Evolutionary conservation across 1,140 invertebrate species (phyloP).

Genomic region (Bactericera cockerelli): DNA sequence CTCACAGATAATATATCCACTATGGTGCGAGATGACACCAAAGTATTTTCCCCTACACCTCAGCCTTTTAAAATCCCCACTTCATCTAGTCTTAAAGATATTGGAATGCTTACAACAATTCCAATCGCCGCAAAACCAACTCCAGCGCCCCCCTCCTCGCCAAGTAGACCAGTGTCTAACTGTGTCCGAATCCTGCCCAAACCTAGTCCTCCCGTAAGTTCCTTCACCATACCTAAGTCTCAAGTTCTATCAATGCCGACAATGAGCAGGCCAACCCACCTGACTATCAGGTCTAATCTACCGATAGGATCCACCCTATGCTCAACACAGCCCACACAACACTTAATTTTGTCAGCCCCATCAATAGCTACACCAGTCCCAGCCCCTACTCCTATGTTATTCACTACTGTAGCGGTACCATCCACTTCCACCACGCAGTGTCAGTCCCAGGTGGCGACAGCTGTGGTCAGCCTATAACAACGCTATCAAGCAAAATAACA

Average conservation of each 20-base stretch:
- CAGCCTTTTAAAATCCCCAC: not conserved
- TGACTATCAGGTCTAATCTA: not conserved
- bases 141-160: not conserved
- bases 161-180: slow-evolving; percentile 6
- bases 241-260: not conserved
- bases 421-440: not conserved
- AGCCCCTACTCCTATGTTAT: not conserved
- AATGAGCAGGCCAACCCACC: not conserved
- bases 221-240: not conserved
- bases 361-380: not conserved
- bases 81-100: slow-evolving; percentile 6
- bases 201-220: not conserved
- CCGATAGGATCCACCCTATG: not conserved
- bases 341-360: not conserved
- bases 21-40: not conserved
- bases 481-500: not conserved
- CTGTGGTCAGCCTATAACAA: not conserved
- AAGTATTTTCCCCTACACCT: not conserved
- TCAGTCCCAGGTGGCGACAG: not conserved
- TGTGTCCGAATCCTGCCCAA: slow-evolving; percentile 2
- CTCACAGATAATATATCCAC: not conserved
- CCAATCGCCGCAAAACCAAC: not conserved
- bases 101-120: slow-evolving; percentile 1
- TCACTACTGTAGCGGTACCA: not conserved
- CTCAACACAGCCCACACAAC: not conserved